Conservation (phyloP, 2,888 invertebrate genomes). For the Coremacera marginata region DNA sequence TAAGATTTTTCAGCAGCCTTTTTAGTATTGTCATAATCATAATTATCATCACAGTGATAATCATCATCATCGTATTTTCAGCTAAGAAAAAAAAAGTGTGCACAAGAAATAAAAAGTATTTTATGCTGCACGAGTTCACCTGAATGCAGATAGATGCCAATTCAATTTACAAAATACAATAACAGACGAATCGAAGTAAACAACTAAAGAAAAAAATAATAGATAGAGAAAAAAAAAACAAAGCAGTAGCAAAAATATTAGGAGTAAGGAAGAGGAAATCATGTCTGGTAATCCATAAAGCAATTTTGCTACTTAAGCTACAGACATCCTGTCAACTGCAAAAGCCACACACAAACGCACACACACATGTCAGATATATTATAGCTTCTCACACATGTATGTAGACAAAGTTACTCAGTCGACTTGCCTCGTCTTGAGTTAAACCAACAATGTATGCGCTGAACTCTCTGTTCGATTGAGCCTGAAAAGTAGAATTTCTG, state of each 20-base stretch:
- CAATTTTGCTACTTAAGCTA: constrained; percentile 19
- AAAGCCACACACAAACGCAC: neutral
- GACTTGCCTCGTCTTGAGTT: neutral
- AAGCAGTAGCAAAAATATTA: neutral
- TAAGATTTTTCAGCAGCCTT: neutral
- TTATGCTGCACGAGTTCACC: constrained; percentile 21
- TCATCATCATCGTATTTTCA: neutral
- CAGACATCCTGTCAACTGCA: neutral
- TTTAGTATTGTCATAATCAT: neutral
- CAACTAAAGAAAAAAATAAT: neutral
- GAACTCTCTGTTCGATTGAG: neutral
- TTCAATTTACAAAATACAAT: constrained; percentile 22
- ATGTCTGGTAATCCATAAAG: constrained; percentile 31
- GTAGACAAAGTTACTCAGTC: neutral
- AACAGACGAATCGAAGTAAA: neutral
- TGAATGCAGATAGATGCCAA: constrained; percentile 22
- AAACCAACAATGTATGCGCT: neutral
- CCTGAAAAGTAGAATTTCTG: neutral
- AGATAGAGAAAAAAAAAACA: neutral
- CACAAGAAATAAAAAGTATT: neutral
- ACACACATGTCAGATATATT: neutral
- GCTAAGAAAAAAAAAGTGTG: neutral
- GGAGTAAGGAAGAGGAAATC: constrained; percentile 12
- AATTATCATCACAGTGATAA: neutral
- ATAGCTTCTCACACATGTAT: neutral